Conservation (phyloP, 53 echinoderm and acorn worm genomes). For the Holothuria scabra region DNA sequence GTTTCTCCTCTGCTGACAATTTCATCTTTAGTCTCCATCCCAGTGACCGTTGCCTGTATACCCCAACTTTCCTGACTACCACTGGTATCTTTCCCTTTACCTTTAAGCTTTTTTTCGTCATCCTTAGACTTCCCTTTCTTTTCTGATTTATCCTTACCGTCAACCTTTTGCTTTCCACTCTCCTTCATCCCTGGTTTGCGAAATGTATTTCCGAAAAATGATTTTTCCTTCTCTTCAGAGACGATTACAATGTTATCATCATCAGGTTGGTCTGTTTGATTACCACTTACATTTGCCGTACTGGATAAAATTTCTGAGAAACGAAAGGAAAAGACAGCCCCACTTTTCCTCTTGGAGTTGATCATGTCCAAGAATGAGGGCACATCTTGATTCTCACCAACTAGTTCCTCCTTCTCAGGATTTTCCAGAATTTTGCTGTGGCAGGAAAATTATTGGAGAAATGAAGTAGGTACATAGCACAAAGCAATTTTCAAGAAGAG, state of each 20-base stretch:
- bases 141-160: not conserved
- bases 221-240: conserved; percentile 23
- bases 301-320: conserved; percentile 39
- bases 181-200: not conserved
- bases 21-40: no score
- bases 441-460: no score
- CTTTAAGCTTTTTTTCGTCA: not conserved
- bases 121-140: not conserved
- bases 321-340: conserved; percentile 32
- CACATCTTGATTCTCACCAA: no score
- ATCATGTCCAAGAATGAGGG: conserved; percentile 1
- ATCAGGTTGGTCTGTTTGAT: not conserved
- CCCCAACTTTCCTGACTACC: no score
- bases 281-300: not conserved
- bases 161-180: not conserved
- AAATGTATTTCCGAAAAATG: conserved; percentile 15
- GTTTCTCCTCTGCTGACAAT: no score
- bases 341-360: not conserved
- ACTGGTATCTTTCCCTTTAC: not conserved
- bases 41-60: no score
- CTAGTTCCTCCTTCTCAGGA: no score
- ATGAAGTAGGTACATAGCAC: no score
- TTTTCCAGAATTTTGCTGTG: no score
- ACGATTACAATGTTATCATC: conserved; percentile 20
- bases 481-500: no score